Percentiles rank a stretch among this genome's conserved stretches.
phyloP scores from a whole-genome alignment of 53 echinoderm and acorn worm species.

The Patiria pectinifera region DNA sequence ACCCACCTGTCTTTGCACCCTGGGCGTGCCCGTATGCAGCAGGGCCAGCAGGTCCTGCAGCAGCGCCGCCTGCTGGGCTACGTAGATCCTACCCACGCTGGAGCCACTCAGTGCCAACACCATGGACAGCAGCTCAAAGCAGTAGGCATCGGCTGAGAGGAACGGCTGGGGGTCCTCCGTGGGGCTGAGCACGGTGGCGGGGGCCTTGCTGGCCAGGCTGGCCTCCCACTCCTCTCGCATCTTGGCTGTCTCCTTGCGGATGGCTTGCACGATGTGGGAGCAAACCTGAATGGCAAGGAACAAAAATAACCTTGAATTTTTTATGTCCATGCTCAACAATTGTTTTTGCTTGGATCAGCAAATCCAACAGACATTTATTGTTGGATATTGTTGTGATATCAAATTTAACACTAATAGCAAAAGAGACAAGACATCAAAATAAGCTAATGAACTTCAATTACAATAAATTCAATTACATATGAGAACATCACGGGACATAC shows the following conservation, averaged over 20 bases:
- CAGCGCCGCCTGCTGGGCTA: slow-evolving; percentile 89
- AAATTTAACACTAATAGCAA: no score
- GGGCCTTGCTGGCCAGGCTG: slow-evolving; percentile 58
- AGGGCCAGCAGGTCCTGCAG: slow-evolving; percentile 89
- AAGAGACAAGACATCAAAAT: no score
- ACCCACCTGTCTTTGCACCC: slow-evolving; percentile 94
- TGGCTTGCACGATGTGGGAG: slow-evolving; percentile 96
- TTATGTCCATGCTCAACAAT: not conserved
- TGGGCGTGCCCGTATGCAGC: slow-evolving; percentile 92
- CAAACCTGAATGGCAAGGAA: slow-evolving; percentile 72
- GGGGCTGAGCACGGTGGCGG: slow-evolving; percentile 61
- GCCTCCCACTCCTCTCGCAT: slow-evolving; percentile 93
- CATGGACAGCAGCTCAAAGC: slow-evolving; percentile 98
- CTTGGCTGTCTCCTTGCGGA: slow-evolving; percentile 93
- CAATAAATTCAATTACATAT: no score
- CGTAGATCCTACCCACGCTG: slow-evolving; percentile 89
- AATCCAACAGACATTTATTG: no score
- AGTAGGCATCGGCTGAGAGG: slow-evolving; percentile 86
- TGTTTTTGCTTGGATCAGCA: no score
- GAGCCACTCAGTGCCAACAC: slow-evolving; percentile 95
- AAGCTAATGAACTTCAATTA: no score
- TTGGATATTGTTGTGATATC: no score
- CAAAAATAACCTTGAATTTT: not conserved
- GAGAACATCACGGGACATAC: no score
- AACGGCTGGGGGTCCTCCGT: slow-evolving; percentile 60